Evolutionary conservation across 2,888 invertebrate species (phyloP).

Genomic region (Pollenia angustigena): DNA sequence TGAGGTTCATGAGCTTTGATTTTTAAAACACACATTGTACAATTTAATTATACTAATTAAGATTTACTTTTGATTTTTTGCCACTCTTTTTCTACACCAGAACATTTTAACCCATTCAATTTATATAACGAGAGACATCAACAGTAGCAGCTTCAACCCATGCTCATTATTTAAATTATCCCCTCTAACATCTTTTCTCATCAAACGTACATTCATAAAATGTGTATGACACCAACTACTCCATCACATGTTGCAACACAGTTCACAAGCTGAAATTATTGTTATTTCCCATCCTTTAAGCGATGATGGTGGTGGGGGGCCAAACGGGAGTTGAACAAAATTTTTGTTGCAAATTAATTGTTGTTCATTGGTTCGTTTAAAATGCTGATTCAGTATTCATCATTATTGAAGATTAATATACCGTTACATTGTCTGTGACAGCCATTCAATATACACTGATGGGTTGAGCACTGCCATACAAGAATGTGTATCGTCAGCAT

Average conservation of each 20-base stretch:
- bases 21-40: slow-evolving; percentile 61
- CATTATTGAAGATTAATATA: slow-evolving; percentile 84
- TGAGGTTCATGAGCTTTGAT: slow-evolving; percentile 36
- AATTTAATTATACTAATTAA: slow-evolving; percentile 72
- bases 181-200: neutral
- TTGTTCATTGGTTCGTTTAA: slow-evolving; percentile 82
- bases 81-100: slow-evolving; percentile 1
- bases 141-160: neutral
- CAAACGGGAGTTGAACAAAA: slow-evolving; percentile 26
- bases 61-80: slow-evolving; percentile 64
- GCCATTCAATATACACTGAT: slow-evolving; percentile 76
- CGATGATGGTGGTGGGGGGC: neutral
- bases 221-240: neutral
- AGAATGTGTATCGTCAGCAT: slow-evolving; percentile 47
- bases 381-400: slow-evolving; percentile 84
- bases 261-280: neutral
- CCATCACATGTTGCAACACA: slow-evolving; percentile 9
- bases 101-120: slow-evolving; percentile 41
- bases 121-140: slow-evolving; percentile 28
- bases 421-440: slow-evolving; percentile 82
- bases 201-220: neutral
- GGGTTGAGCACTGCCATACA: neutral
- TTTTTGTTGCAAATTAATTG: slow-evolving; percentile 72
- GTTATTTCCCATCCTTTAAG: slow-evolving; percentile 31
- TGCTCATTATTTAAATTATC: neutral